Evolutionary conservation across 2,888 invertebrate species (phyloP).

Genomic region (Prosopocoilus inquinatus): DNA sequence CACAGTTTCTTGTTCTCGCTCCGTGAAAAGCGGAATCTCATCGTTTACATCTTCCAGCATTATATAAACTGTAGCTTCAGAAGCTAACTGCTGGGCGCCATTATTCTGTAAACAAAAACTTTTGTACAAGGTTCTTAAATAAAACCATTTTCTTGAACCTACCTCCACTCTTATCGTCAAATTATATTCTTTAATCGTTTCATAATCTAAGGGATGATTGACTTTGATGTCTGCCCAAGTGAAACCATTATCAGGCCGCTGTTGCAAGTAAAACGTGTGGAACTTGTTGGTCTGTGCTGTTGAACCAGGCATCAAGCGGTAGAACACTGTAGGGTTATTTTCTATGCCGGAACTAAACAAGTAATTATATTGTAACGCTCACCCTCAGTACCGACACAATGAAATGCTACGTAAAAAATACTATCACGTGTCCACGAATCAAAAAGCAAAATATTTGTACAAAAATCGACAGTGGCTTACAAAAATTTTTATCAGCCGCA

Average conservation of each 20-base stretch:
- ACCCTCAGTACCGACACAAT: background rate
- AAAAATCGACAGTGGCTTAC: slow-evolving; percentile 46
- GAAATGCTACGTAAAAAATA: slow-evolving; percentile 28
- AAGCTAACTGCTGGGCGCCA: slow-evolving; percentile 91
- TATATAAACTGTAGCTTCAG: slow-evolving; percentile 91
- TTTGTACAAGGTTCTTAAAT: slow-evolving; percentile 1
- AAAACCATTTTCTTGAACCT: slow-evolving; percentile 42
- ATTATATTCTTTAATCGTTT: slow-evolving; percentile 93
- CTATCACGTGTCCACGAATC: slow-evolving; percentile 29
- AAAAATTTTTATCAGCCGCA: slow-evolving; percentile 46
- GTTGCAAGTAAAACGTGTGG: slow-evolving; percentile 94
- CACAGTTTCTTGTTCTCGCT: slow-evolving; percentile 92
- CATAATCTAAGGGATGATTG: slow-evolving; percentile 92
- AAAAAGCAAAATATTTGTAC: slow-evolving; percentile 27
- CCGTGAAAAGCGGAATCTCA: slow-evolving; percentile 93
- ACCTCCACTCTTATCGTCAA: slow-evolving; percentile 95
- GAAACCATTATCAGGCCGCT: slow-evolving; percentile 86
- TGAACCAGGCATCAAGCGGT: slow-evolving; percentile 92
- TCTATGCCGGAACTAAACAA: slow-evolving; percentile 86
- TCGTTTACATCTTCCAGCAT: slow-evolving; percentile 96
- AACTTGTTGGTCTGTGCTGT: slow-evolving; percentile 95
- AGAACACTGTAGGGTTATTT: slow-evolving; percentile 94
- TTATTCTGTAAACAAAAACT: slow-evolving; percentile 67
- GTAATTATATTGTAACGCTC: slow-evolving; percentile 6
- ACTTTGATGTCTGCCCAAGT: slow-evolving; percentile 97